Evolutionary conservation across 64 coral and sea anemone species (phyloP).

Genomic region (Platygyra sinensis): DNA sequence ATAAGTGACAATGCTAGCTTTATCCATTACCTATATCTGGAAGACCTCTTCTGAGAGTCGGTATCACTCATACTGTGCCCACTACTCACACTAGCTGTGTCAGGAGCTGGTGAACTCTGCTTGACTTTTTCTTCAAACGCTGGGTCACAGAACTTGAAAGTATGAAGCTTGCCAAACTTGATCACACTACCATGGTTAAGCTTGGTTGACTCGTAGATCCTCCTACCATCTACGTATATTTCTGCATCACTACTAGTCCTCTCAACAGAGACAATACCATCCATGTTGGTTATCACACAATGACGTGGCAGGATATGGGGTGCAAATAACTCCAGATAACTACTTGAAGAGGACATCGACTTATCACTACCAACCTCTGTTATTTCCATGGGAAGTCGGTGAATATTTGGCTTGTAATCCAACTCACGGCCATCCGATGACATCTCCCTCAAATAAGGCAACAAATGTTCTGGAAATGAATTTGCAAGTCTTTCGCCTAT

Average conservation of each 20-base stretch:
- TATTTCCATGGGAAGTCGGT: conserved; percentile 82
- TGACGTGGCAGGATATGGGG: conserved; percentile 82
- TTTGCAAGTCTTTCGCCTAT: conserved; percentile 73
- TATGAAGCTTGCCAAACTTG: conserved; percentile 66
- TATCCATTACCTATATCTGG: not conserved
- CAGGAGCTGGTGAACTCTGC: conserved; percentile 59
- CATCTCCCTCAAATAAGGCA: conserved; percentile 81
- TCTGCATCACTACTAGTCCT: conserved; percentile 77
- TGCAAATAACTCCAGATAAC: conserved; percentile 60
- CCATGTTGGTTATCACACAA: conserved; percentile 89
- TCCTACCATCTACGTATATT: conserved; percentile 70
- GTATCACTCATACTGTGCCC: conserved; percentile 48
- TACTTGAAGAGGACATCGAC: conserved; percentile 69
- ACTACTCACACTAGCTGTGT: conserved; percentile 48
- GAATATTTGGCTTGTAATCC: conserved; percentile 46
- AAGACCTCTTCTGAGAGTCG: conserved; percentile 45
- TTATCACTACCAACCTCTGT: conserved; percentile 93
- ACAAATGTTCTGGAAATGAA: conserved; percentile 70
- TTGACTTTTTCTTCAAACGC: conserved; percentile 59
- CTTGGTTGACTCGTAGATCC: conserved; percentile 83
- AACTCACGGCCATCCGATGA: conserved; percentile 78
- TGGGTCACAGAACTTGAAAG: conserved; percentile 83
- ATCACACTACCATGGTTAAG: conserved; percentile 72
- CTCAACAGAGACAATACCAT: conserved; percentile 76
- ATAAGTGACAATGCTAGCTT: too few species aligned